Evolutionary conservation across 1,140 invertebrate species (phyloP).

Genomic region (Aphaenogaster rudis): DNA sequence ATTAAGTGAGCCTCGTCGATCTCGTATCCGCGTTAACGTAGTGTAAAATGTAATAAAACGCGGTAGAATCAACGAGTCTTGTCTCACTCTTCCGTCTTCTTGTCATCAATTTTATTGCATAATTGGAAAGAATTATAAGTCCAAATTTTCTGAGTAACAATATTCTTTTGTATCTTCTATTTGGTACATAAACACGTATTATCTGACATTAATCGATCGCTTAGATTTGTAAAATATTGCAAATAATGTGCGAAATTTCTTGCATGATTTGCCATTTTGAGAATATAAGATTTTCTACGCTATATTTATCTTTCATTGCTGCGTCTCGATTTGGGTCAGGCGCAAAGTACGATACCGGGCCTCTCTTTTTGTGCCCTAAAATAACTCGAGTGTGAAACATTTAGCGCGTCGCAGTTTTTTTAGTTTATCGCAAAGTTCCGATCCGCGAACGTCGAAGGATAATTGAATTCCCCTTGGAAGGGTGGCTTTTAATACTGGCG

Average conservation of each 20-base stretch:
- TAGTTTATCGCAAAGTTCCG: constrained; percentile 72
- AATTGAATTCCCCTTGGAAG: constrained; percentile 71
- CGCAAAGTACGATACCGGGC: neutral
- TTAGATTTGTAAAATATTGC: neutral
- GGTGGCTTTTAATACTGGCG: constrained; percentile 75
- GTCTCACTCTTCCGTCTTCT: too few relatives aligned
- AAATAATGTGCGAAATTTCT: constrained; percentile 5
- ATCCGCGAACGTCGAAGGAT: constrained; percentile 66
- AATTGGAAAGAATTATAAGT: neutral
- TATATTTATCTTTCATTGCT: neutral
- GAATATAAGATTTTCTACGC: neutral
- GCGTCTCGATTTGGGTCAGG: constrained; percentile 21
- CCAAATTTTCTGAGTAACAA: neutral
- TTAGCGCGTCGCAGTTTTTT: constrained; percentile 65
- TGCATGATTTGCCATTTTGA: constrained; percentile 8
- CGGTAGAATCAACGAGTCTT: neutral
- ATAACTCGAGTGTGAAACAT: constrained; percentile 56
- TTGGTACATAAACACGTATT: neutral
- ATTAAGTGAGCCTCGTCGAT: constrained; percentile 37
- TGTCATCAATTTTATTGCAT: neutral
- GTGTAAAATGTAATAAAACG: constrained; percentile 18
- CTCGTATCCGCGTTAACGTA: neutral
- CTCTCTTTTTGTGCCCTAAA: constrained; percentile 24
- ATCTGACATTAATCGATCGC: neutral
- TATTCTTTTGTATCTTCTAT: neutral